Evolutionary conservation across 2,888 invertebrate species (phyloP), one percentile per base, ranked within the genome.

Genomic region (Onthophagus sagittarius): DNA sequence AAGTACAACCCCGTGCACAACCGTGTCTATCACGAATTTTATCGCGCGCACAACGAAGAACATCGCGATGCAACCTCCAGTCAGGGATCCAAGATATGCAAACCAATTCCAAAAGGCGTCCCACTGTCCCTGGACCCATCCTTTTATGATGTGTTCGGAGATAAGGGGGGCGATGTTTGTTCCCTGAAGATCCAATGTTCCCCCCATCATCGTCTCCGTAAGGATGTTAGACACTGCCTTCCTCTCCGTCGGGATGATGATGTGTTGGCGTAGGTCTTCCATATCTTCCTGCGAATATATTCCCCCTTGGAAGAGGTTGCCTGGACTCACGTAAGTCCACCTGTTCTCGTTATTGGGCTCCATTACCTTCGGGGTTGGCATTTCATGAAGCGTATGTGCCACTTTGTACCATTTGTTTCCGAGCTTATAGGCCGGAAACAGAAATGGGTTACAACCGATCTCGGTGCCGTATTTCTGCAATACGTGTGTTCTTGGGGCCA

Each of bases 371-470:
- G 71, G 65, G 11, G 71, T 63, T 2, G 64, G 71, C 0, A 71
- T 71, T 15, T 71, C 71, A 64, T 71, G 71, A 6, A 71, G 5
- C 9, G 14, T 31, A 6, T 71, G 63, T 1, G 71, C 0, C 2
- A 64, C 32, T 32, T 71, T 71, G 14, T 71, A 71, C 77, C 77
- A 77, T 5, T 70, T 63, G 9, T 73, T 63, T 6, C 73, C 62
- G 5, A 77, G 53, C 6, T 39, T 70, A 64, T 62, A 77, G 71
- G 75, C 74, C 0, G 76, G 71, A 0, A 71, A 72, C 4, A 76
- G 33, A 7, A 75, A 73, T 9, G 65, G 39, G 62, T 75, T 75
- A 33, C 76, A 77, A 9, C 76, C 74, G 1, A 72, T 71, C 32
- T 73, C 70, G 9, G 62, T 73, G n/a, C 63, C 75, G 13, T 14